Conservation (phyloP, 1,140 invertebrate genomes). For the Melitaea cinxia region DNA sequence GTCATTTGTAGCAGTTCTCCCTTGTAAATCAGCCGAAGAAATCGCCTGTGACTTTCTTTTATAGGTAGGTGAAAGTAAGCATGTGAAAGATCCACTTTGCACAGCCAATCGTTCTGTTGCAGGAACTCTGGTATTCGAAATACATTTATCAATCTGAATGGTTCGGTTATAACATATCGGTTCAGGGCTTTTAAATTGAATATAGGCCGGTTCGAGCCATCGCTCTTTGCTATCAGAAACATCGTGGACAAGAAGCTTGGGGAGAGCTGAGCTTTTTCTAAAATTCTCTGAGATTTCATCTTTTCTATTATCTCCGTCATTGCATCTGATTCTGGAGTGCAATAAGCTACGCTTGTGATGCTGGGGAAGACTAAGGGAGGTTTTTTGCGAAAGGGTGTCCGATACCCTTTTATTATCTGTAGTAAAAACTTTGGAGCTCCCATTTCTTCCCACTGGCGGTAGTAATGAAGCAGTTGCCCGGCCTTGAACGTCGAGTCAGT, state of each 20-base stretch:
- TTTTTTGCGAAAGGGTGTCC: conserved; percentile 37
- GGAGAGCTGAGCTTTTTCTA: conserved; percentile 16
- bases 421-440: conserved; percentile 33
- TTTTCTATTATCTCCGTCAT: conserved; percentile 25
- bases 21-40: conserved; percentile 42
- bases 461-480: conserved; percentile 24
- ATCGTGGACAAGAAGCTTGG: conserved; percentile 55
- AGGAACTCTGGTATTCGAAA: neutral
- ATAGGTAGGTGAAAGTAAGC: conserved; percentile 55
- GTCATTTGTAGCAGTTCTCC: conserved; percentile 46
- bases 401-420: conserved; percentile 44
- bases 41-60: conserved; percentile 41
- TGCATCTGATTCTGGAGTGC: conserved; percentile 12
- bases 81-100: conserved; percentile 39
- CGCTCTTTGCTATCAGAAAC: conserved; percentile 46
- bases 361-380: conserved; percentile 32
- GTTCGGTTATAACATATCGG: conserved; percentile 24
- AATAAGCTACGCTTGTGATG: conserved; percentile 5
- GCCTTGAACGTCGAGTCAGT: conserved; percentile 35
- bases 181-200: conserved; percentile 53
- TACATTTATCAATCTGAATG: conserved; percentile 36
- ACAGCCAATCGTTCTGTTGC: too few relatives aligned
- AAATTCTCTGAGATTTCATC: conserved; percentile 29
- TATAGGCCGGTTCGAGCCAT: conserved; percentile 39
- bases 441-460: conserved; percentile 25